phyloP scores from a whole-genome alignment of 2,113 vertebrate genomes.

The Lates calcarifer region DNA sequence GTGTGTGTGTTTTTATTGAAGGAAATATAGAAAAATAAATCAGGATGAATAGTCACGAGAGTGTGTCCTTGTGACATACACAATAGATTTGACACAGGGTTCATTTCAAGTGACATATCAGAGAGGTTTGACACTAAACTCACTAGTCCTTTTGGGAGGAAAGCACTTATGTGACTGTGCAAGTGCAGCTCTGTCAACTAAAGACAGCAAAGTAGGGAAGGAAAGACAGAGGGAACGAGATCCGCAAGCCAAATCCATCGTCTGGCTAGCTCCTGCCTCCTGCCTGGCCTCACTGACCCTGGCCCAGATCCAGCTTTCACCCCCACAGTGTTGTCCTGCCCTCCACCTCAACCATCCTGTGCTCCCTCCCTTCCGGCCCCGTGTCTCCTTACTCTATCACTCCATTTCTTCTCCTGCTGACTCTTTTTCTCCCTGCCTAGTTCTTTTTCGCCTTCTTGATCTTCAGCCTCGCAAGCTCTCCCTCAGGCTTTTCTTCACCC shows the following conservation, averaged over 20 bases:
- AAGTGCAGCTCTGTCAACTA: conserved; percentile 2
- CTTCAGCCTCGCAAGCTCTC: conserved; percentile 14
- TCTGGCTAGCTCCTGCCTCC: conserved; percentile 42
- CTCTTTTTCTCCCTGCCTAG: conserved; percentile 24
- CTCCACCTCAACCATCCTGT: conserved; percentile 63
- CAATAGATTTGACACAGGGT: background rate
- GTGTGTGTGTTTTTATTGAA: too few species aligned
- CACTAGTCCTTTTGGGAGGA: background rate
- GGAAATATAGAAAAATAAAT: too few species aligned
- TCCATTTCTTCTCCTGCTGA: conserved; percentile 39
- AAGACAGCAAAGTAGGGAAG: conserved; percentile 15
- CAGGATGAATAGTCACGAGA: background rate
- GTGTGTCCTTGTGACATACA: background rate
- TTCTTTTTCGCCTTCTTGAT: conserved; percentile 45
- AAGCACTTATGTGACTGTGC: background rate
- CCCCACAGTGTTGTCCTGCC: conserved; percentile 71
- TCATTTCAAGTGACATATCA: background rate
- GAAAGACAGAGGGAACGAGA: conserved; percentile 31
- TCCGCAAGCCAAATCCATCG: conserved; percentile 33
- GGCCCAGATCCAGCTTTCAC: conserved; percentile 67
- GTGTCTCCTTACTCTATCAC: conserved; percentile 29
- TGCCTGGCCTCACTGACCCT: conserved; percentile 65
- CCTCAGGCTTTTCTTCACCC: conserved; percentile 25
- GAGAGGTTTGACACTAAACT: background rate
- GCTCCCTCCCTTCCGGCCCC: conserved; percentile 49